Conservation (phyloP, 2,797 vertebrate genomes). For the Chrosomus eos region DNA sequence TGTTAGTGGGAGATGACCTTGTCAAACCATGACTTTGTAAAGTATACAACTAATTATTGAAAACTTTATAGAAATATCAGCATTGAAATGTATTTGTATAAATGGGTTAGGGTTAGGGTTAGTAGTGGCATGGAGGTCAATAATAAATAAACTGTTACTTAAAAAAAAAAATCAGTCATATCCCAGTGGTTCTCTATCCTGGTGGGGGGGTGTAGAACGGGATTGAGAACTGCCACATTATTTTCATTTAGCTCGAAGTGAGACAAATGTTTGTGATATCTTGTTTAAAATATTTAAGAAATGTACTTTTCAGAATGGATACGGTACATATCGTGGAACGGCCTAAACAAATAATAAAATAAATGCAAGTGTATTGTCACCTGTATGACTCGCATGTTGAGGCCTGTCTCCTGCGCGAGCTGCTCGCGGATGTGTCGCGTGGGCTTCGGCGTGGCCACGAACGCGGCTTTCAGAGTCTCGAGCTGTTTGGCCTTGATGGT, state of each 20-base stretch:
- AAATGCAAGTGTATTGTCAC: conserved; percentile 64
- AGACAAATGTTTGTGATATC: not conserved
- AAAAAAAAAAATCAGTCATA: not conserved
- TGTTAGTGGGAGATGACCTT: not conserved
- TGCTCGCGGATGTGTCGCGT: conserved; percentile 94
- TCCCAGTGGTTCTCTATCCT: not conserved
- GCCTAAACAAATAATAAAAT: not conserved
- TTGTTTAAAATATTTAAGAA: not conserved
- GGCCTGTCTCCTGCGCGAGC: conserved; percentile 92
- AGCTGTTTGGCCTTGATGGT: conserved; percentile 98
- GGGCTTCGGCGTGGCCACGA: conserved; percentile 92
- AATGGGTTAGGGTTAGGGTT: too few species aligned
- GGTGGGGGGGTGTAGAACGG: not conserved
- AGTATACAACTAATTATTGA: not conserved
- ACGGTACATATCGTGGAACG: not conserved
- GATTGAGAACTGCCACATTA: not conserved
- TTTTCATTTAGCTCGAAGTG: not conserved
- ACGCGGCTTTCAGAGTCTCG: conserved; percentile 93
- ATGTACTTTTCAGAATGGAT: not conserved
- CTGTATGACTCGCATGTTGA: conserved; percentile 96
- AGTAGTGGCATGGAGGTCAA: not conserved
- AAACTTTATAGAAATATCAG: not conserved
- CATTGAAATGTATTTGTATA: not conserved
- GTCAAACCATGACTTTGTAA: not conserved
- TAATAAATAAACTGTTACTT: not conserved